A percentile compares a stretch with the other conserved stretches of the same genome.
These are phyloP conservation scores for Sclerodermus sp. DNA, from an alignment of 2,888 invertebrate species.

Conservation along the genomic window DNA sequence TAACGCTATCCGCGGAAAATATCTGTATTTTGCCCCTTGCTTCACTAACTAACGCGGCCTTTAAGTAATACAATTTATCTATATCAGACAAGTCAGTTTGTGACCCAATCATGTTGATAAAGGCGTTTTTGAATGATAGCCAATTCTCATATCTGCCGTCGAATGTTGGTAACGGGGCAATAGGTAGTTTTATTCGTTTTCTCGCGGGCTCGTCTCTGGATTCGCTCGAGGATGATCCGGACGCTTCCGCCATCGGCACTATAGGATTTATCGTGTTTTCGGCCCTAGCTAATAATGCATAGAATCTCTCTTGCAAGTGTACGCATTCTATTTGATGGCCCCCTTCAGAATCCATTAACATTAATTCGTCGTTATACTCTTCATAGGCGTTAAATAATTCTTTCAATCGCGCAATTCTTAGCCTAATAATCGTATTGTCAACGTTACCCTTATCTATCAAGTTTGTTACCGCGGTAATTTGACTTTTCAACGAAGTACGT, in stretches of 20 bases:
- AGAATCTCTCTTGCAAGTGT: background rate
- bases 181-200: slow-evolving; percentile 13
- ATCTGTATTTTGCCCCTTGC: slow-evolving; percentile 18
- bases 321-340: background rate
- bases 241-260: no score
- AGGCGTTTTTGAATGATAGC: slow-evolving; percentile 23
- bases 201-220: background rate
- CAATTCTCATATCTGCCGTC: slow-evolving; percentile 16
- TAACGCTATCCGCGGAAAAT: slow-evolving; percentile 10
- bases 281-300: background rate
- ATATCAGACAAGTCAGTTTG: slow-evolving; percentile 13
- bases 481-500: background rate
- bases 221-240: background rate
- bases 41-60: slow-evolving; percentile 15
- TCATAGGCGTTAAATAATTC: background rate
- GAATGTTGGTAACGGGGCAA: slow-evolving; percentile 16
- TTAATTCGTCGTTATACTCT: background rate
- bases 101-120: slow-evolving; percentile 13
- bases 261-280: background rate
- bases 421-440: background rate
- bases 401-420: background rate
- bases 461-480: background rate
- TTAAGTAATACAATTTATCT: slow-evolving; percentile 19
- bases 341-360: background rate
- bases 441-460: background rate